phyloP scores from a whole-genome alignment of 2,888 invertebrate genomes.

The Amorpha juglandis region DNA sequence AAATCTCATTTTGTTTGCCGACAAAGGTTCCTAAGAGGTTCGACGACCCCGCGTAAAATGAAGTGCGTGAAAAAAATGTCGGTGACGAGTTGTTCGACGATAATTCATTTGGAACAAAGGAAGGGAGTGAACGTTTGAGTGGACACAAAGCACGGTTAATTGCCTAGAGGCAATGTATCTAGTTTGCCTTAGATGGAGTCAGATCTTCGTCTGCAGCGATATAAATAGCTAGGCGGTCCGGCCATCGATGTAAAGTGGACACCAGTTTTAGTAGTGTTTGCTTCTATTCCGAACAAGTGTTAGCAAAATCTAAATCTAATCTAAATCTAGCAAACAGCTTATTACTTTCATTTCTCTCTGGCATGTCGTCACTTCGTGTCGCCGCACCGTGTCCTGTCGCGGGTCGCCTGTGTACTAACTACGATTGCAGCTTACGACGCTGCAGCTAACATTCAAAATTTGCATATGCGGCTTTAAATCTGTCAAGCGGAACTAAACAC shows the following conservation, averaged over 20 bases:
- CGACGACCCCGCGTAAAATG: slow-evolving; percentile 63
- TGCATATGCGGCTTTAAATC: slow-evolving; percentile 3
- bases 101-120: slow-evolving; percentile 59
- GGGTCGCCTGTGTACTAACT: neutral
- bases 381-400: slow-evolving; percentile 53
- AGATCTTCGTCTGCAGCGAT: slow-evolving; percentile 69
- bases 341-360: slow-evolving; percentile 73
- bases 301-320: too few relatives aligned
- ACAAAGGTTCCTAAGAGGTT: slow-evolving; percentile 65
- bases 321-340: slow-evolving; percentile 76
- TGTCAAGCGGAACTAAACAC: slow-evolving; percentile 8
- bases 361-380: slow-evolving; percentile 41
- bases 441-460: slow-evolving; percentile 15
- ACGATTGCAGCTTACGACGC: neutral
- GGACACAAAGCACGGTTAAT: slow-evolving; percentile 65
- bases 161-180: slow-evolving; percentile 59
- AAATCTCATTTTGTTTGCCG: slow-evolving; percentile 65
- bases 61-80: slow-evolving; percentile 51
- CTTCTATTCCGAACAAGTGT: slow-evolving; percentile 79
- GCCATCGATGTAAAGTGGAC: slow-evolving; percentile 74
- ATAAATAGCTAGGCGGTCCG: slow-evolving; percentile 74
- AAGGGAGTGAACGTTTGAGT: slow-evolving; percentile 66
- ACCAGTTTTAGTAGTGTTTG: slow-evolving; percentile 77
- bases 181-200: slow-evolving; percentile 76
- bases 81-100: slow-evolving; percentile 49